phyloP scores from a whole-genome alignment of 2,888 invertebrate genomes.

The Drosophila macrospina region DNA sequence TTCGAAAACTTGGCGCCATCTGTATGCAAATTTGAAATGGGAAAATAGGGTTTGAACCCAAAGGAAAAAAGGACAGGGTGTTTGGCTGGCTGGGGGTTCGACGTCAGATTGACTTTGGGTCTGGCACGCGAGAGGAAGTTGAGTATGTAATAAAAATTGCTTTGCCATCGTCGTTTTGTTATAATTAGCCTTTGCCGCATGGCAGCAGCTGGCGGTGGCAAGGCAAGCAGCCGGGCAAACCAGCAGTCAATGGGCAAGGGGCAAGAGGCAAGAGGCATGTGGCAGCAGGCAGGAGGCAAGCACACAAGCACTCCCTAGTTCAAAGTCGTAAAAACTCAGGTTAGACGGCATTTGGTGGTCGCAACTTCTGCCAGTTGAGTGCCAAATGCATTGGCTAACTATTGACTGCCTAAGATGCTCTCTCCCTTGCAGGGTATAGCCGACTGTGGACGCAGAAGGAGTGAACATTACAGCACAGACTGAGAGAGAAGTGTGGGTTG shows the following conservation, averaged over 20 bases:
- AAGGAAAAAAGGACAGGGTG: constrained; percentile 13
- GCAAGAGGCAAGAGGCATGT: too few species aligned
- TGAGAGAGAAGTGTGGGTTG: background rate
- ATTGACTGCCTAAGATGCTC: constrained; percentile 11
- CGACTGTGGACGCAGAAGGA: background rate
- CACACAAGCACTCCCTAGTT: constrained; percentile 21
- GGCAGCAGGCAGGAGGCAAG: background rate
- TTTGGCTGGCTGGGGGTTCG: background rate
- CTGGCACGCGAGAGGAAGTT: constrained; percentile 64
- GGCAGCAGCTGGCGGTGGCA: constrained; percentile 62
- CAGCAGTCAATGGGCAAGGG: too few species aligned
- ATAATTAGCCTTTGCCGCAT: constrained; percentile 71
- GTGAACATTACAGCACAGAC: background rate
- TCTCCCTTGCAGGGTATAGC: background rate
- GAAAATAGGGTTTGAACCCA: constrained; percentile 3
- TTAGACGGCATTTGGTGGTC: constrained; percentile 48
- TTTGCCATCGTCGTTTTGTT: constrained; percentile 53
- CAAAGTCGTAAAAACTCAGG: constrained; percentile 35
- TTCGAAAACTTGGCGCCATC: constrained; percentile 42
- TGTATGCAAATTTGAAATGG: constrained; percentile 54
- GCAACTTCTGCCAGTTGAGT: constrained; percentile 20
- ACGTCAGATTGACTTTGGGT: constrained; percentile 8
- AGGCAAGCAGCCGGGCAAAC: background rate
- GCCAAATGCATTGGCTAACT: constrained; percentile 40
- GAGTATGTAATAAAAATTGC: constrained; percentile 63